These are phyloP conservation scores for Palloptera scutellata DNA, from an alignment of 2,888 invertebrate genomes.

Conservation along the genomic window DNA sequence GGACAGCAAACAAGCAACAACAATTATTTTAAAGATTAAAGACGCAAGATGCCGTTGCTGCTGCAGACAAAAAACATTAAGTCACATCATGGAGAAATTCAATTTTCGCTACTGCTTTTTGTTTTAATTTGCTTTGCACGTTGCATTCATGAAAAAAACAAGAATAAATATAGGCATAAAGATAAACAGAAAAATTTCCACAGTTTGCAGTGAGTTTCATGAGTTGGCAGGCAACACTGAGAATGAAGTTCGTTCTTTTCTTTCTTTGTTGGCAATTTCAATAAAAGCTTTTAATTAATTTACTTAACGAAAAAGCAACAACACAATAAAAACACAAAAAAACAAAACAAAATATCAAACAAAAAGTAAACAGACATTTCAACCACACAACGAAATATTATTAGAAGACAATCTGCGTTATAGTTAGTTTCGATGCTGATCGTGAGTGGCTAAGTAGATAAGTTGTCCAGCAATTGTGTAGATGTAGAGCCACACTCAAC, in stretches of 20 bases:
- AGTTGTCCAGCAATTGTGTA: no score
- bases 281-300: conserved; percentile 15
- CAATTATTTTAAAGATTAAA: conserved; percentile 40
- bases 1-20: not conserved
- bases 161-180: not conserved
- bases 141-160: not conserved
- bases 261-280: not conserved
- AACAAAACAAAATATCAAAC: no score
- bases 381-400: no score
- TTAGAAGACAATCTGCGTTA: no score
- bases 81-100: conserved; percentile 1
- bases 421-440: no score
- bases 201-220: not conserved
- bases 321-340: no score
- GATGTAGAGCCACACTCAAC: no score
- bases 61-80: not conserved
- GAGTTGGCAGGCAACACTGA: conserved; percentile 12
- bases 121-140: not conserved
- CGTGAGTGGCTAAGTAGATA: no score
- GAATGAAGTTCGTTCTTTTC: no score
- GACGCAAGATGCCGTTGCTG: not conserved
- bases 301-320: not conserved
- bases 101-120: conserved; percentile 2
- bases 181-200: not conserved
- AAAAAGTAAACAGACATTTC: no score